Percentiles rank a stretch among this genome's conserved stretches.
phyloP scores from a whole-genome alignment of 1,140 invertebrate species.

The Anthonomus grandis region DNA sequence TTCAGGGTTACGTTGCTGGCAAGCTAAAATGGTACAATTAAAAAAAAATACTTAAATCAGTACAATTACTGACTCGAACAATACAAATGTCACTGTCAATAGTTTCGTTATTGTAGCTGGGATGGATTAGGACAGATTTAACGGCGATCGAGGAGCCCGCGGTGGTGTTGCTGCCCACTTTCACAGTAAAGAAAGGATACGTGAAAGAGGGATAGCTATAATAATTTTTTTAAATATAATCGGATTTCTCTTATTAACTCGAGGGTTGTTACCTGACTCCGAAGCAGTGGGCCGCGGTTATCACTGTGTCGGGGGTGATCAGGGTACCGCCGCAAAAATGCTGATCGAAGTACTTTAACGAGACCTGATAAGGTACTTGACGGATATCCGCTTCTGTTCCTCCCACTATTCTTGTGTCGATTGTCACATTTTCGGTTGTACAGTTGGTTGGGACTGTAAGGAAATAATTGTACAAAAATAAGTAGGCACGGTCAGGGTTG shows the following conservation, averaged over 20 bases:
- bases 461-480: no score
- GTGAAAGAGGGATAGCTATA: constrained; percentile 2
- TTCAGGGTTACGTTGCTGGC: constrained; percentile 1
- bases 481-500: no score
- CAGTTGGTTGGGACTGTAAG: no score
- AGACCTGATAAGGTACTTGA: constrained; percentile 47
- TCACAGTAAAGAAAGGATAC: constrained; percentile 4
- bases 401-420: constrained; percentile 42
- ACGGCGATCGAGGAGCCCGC: neutral
- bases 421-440: neutral
- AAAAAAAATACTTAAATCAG: neutral
- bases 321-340: constrained; percentile 54
- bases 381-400: constrained; percentile 43
- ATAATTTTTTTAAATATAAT: neutral
- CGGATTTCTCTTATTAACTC: no score
- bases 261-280: constrained; percentile 1
- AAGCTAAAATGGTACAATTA: constrained; percentile 3
- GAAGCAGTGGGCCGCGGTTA: constrained; percentile 58
- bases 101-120: neutral
- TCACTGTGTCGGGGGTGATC: constrained; percentile 53
- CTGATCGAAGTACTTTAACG: constrained; percentile 10
- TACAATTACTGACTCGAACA: no score
- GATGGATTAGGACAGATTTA: constrained; percentile 10
- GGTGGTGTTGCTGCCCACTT: constrained; percentile 14
- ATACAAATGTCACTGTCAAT: constrained; percentile 9